Conservation (phyloP, 2,113 vertebrate genomes). For the Tichodroma muraria region DNA sequence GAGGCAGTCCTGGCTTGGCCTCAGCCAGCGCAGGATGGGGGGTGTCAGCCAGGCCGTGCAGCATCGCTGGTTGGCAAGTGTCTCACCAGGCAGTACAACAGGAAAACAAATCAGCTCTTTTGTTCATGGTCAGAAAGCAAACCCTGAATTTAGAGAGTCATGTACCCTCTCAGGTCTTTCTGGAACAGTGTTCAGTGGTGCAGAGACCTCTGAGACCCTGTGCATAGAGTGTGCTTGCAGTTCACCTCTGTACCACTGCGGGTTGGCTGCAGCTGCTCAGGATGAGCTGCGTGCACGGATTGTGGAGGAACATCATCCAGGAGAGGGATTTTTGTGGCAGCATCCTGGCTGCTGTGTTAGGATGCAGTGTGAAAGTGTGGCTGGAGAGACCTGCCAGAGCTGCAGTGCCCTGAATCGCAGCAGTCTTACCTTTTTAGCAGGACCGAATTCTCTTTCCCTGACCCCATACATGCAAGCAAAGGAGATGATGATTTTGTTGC, state of each 20-base stretch:
- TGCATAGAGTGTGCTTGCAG: accelerated
- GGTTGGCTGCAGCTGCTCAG: neutral
- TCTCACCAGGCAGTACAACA: neutral
- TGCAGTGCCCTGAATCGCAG: neutral
- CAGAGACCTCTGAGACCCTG: neutral
- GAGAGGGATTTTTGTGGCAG: neutral
- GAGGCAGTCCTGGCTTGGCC: neutral
- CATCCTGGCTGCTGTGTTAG: neutral
- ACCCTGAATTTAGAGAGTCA: neutral
- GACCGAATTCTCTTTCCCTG: neutral
- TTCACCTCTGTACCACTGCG: accelerated
- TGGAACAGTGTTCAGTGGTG: neutral
- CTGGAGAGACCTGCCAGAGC: neutral
- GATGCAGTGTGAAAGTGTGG: neutral
- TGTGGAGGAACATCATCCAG: neutral
- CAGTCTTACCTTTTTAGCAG: neutral
- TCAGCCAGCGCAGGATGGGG: accelerated
- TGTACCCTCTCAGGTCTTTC: neutral
- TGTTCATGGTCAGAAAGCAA: neutral
- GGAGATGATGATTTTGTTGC: neutral
- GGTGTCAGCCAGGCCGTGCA: neutral
- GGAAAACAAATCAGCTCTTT: neutral
- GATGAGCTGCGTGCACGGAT: accelerated
- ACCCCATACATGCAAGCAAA: neutral
- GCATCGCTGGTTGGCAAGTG: accelerated